Percentiles rank a stretch among this genome's conserved stretches.
Evolutionary conservation across 2,888 invertebrate species (phyloP).

Genomic region (Orchesellides sinensis): DNA sequence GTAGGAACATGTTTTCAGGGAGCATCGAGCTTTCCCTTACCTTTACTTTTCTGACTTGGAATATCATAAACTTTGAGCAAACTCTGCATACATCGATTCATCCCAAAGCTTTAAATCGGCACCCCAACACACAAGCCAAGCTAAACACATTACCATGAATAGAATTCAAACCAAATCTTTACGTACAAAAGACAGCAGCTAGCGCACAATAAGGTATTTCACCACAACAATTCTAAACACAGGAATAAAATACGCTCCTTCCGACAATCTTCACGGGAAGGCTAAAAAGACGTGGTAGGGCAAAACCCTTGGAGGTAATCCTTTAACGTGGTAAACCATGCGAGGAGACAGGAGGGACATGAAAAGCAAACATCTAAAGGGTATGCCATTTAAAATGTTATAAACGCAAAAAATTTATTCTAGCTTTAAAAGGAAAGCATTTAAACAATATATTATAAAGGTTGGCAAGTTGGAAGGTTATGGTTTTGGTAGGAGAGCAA

Average conservation of each 20-base stretch:
- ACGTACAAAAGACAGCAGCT: background rate
- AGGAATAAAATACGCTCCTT: constrained; percentile 6
- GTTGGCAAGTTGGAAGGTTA: constrained; percentile 6
- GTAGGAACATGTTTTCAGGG: no score
- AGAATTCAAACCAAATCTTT: background rate
- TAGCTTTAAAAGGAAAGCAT: constrained; percentile 11
- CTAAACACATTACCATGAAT: no score
- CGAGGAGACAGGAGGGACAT: constrained; percentile 32
- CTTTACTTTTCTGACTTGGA: no score
- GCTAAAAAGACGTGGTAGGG: background rate
- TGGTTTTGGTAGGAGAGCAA: background rate
- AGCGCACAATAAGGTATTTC: no score
- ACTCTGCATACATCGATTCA: no score
- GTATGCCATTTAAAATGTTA: constrained; percentile 31
- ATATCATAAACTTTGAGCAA: no score
- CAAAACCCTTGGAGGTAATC: constrained; percentile 44
- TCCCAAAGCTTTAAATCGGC: no score
- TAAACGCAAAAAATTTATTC: constrained; percentile 12
- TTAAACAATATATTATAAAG: constrained; percentile 42
- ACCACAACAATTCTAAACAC: no score
- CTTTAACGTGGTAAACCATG: constrained; percentile 51
- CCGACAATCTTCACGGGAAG: constrained; percentile 32
- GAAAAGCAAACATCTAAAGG: constrained; percentile 41
- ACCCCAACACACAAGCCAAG: no score
- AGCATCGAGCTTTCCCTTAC: no score